Conservation (phyloP, 2,888 invertebrate species). For the Archaeoteleia sp. region DNA sequence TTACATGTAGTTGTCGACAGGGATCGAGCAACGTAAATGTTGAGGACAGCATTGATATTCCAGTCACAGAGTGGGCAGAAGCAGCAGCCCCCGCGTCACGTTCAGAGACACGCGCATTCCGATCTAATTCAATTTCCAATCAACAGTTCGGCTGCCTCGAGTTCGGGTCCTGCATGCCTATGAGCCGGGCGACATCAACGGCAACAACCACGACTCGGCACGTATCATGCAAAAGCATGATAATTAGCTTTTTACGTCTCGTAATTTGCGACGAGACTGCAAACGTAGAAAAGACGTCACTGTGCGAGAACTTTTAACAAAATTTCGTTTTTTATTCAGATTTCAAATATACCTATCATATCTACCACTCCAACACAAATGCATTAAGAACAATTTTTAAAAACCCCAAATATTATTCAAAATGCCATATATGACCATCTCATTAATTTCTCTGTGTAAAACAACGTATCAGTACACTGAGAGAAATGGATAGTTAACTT, state of each 20-base stretch:
- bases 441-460: too few species aligned
- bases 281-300: slow-evolving; percentile 4
- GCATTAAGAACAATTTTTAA: too few species aligned
- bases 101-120: slow-evolving; percentile 76
- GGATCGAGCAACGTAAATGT: slow-evolving; percentile 36
- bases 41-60: slow-evolving; percentile 69
- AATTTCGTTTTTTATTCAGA: too few species aligned
- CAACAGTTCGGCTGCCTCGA: slow-evolving; percentile 71
- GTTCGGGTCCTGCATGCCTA: slow-evolving; percentile 69
- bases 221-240: slow-evolving; percentile 60
- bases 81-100: slow-evolving; percentile 65
- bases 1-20: slow-evolving; percentile 13
- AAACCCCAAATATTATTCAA: too few species aligned
- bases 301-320: too few species aligned
- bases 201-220: slow-evolving; percentile 52
- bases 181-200: slow-evolving; percentile 58
- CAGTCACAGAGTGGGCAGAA: slow-evolving; percentile 65
- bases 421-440: too few species aligned
- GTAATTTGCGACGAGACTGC: slow-evolving; percentile 45
- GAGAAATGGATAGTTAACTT: too few species aligned
- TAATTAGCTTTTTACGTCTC: slow-evolving; percentile 64
- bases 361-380: too few species aligned
- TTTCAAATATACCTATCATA: too few species aligned
- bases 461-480: too few species aligned
- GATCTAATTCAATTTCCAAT: slow-evolving; percentile 78